A percentile compares a stretch with the other conserved stretches of the same genome.
These are phyloP conservation scores for Etia nguti DNA, from an alignment of 2,113 vertebrate species.

Conservation along the genomic window DNA sequence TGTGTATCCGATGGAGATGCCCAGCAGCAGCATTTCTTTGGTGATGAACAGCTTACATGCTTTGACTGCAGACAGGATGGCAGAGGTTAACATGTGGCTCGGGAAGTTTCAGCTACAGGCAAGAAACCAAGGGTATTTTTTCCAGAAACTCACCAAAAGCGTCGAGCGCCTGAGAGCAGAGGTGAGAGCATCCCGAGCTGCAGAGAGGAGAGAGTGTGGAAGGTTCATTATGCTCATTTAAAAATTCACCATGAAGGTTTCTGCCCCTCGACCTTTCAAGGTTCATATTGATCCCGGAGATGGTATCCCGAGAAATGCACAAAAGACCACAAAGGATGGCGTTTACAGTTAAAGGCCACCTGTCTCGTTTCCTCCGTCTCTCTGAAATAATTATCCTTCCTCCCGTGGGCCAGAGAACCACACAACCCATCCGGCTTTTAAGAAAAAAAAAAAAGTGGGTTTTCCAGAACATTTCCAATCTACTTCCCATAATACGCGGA, in stretches of 20 bases:
- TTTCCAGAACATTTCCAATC: background rate
- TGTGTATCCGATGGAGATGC: conserved; percentile 88
- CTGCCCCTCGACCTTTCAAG: background rate
- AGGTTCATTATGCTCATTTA: background rate
- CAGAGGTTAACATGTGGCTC: background rate
- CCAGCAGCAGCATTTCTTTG: conserved; percentile 91
- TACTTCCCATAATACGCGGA: background rate
- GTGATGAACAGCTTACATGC: conserved; percentile 83
- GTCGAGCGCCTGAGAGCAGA: conserved; percentile 77
- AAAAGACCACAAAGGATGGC: background rate
- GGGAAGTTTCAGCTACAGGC: background rate
- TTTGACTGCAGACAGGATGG: conserved; percentile 71
- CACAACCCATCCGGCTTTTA: background rate
- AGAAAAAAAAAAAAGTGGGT: fast-evolving
- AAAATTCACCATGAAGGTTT: background rate
- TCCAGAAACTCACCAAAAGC: conserved; percentile 80
- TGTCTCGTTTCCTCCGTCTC: background rate
- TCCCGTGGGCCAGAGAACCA: background rate
- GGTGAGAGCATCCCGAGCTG: conserved; percentile 69
- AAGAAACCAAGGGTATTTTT: background rate
- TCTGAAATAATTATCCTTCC: background rate
- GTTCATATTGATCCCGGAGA: background rate
- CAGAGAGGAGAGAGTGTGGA: background rate
- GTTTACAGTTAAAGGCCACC: conserved; percentile 32
- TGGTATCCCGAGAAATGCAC: background rate